phyloP scores from a whole-genome alignment of 2,797 vertebrate genomes.

The Sebastes jordani region DNA sequence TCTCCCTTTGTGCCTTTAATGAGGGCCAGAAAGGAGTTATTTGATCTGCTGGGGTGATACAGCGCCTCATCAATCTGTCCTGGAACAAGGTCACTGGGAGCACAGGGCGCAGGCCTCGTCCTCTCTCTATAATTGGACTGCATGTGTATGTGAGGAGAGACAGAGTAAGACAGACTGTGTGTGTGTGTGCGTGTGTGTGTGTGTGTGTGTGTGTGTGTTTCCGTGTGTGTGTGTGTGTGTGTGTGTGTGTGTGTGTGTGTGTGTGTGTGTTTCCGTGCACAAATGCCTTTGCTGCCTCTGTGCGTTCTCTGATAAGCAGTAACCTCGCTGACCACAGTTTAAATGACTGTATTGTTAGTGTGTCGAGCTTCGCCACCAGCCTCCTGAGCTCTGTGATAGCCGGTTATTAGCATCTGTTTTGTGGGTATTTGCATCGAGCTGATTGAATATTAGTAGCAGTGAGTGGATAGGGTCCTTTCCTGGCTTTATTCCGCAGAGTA shows the following conservation, averaged over 20 bases:
- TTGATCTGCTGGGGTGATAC: slow-evolving; percentile 74
- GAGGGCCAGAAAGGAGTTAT: slow-evolving; percentile 72
- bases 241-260: not conserved
- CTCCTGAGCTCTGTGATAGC: slow-evolving; percentile 30
- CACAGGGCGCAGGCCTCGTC: slow-evolving; percentile 50
- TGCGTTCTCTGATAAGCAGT: slow-evolving; percentile 56
- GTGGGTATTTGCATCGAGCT: slow-evolving; percentile 17
- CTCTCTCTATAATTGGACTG: slow-evolving; percentile 70
- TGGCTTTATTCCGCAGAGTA: slow-evolving; percentile 20
- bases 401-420: slow-evolving; percentile 55
- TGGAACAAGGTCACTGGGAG: slow-evolving; percentile 71
- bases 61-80: slow-evolving; percentile 73
- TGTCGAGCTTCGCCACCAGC: slow-evolving; percentile 38
- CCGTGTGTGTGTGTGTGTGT: not conserved
- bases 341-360: slow-evolving; percentile 59
- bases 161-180: slow-evolving; percentile 1
- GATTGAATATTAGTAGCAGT: slow-evolving; percentile 55
- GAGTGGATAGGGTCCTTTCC: slow-evolving; percentile 23
- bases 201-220: not conserved
- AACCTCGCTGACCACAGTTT: slow-evolving; percentile 57
- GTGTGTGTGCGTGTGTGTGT: not conserved
- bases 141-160: slow-evolving; percentile 53
- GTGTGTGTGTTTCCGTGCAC: not conserved
- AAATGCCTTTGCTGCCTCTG: slow-evolving; percentile 14
- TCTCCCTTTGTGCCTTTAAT: slow-evolving; percentile 59